A percentile compares a stretch with the other conserved stretches of the same genome.
phyloP scores from a whole-genome alignment of 2,797 vertebrate species.

The Centropyge bicolor region DNA sequence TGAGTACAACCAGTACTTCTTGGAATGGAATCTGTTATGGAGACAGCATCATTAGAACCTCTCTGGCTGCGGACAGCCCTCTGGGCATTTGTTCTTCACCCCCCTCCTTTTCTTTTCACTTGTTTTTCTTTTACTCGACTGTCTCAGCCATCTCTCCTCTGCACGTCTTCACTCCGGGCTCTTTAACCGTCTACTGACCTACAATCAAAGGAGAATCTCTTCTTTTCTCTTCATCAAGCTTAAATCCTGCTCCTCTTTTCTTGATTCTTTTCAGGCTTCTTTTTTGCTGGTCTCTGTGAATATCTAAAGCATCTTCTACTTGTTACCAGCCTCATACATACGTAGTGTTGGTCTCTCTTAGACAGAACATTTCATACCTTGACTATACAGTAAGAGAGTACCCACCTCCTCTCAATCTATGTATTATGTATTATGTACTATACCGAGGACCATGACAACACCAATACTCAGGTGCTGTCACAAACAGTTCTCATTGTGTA shows the following conservation, averaged over 20 bases:
- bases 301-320: neutral
- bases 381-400: neutral
- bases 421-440: neutral
- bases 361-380: conserved; percentile 16
- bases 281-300: neutral
- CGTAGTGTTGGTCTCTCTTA: neutral
- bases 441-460: neutral
- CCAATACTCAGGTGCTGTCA: neutral
- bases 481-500: neutral
- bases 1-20: conserved; percentile 36
- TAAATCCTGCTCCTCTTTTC: neutral
- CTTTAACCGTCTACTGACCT: conserved; percentile 47
- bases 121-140: conserved; percentile 36
- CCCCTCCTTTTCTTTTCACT: conserved; percentile 24
- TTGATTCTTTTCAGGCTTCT: neutral
- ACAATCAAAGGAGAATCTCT: conserved; percentile 47
- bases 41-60: conserved; percentile 67
- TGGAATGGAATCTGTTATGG: conserved; percentile 54
- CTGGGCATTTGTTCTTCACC: conserved; percentile 26
- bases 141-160: conserved; percentile 26
- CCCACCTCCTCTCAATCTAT: neutral
- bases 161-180: conserved; percentile 24
- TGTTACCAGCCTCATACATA: neutral
- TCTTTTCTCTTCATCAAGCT: conserved; percentile 30
- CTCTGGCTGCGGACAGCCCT: conserved; percentile 54